phyloP scores from a whole-genome alignment of 2,113 vertebrate species.

The Indri indri region DNA sequence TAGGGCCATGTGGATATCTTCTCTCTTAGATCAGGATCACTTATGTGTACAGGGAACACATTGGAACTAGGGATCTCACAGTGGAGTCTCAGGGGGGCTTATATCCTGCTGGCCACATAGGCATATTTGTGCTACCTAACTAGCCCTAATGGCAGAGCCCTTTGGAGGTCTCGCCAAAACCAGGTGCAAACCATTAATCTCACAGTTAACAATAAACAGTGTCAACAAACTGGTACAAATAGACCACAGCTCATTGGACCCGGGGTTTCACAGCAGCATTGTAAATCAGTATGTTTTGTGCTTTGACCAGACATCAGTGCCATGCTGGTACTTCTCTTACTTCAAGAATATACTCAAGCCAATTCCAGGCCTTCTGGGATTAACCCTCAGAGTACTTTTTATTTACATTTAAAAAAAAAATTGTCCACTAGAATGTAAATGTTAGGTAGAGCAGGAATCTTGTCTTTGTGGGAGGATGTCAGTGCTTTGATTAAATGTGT shows the following conservation, averaged over 20 bases:
- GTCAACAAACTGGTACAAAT: neutral
- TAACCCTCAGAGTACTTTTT: neutral
- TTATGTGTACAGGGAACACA: neutral
- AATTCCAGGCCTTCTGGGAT: neutral
- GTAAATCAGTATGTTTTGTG: neutral
- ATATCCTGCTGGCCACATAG: neutral
- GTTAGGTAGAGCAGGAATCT: neutral
- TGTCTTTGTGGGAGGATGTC: neutral
- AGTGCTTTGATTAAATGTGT: neutral
- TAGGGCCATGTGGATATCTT: neutral
- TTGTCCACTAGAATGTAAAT: neutral
- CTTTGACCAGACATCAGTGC: neutral
- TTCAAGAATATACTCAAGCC: neutral
- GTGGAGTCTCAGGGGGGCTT: neutral
- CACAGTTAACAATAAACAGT: neutral
- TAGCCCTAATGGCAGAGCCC: neutral
- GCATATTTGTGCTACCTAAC: neutral
- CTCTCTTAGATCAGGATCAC: neutral
- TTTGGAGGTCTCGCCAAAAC: neutral
- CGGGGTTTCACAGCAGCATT: neutral
- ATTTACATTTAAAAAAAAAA: neutral
- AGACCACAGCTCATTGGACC: neutral
- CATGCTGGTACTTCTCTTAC: neutral
- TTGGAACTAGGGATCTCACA: neutral
- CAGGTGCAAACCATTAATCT: neutral